Percentiles rank a stretch among this genome's conserved stretches.
phyloP scores from a whole-genome alignment of 2,797 vertebrate genomes.

The Rhincodon typus region DNA sequence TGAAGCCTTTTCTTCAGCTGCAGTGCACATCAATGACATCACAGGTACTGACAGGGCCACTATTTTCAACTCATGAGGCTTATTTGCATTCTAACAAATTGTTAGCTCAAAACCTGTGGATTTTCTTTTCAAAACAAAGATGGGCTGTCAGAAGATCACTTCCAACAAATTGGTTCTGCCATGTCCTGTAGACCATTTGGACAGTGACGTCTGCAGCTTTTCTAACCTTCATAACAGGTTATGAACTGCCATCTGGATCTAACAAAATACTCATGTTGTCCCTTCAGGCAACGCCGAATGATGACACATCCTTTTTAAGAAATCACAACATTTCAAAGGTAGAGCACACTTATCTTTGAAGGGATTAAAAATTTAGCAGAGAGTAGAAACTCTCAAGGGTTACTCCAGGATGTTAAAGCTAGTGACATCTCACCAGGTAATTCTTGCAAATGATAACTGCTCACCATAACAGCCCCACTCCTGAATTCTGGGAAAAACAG shows the following conservation, averaged over 20 bases:
- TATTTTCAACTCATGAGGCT: background rate
- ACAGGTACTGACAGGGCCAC: background rate
- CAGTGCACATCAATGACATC: background rate
- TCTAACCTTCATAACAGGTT: background rate
- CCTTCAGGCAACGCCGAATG: background rate
- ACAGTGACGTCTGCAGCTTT: background rate
- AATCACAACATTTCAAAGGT: background rate
- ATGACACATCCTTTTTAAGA: background rate
- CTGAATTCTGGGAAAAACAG: background rate
- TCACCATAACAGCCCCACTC: background rate
- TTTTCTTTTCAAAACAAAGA: background rate
- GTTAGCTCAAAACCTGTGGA: background rate
- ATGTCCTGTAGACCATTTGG: background rate
- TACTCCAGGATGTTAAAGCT: background rate
- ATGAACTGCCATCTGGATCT: background rate
- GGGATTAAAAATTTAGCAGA: background rate
- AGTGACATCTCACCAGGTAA: background rate
- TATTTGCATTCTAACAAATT: conserved; percentile 2
- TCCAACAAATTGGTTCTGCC: background rate
- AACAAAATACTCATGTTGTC: background rate
- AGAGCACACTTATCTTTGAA: background rate
- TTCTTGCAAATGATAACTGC: background rate
- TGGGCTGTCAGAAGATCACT: background rate
- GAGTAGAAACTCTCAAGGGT: background rate
- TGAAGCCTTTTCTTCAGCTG: background rate